Conservation (phyloP, 64 coral and sea anemone genomes). For the Dendronephthya gigantea region DNA sequence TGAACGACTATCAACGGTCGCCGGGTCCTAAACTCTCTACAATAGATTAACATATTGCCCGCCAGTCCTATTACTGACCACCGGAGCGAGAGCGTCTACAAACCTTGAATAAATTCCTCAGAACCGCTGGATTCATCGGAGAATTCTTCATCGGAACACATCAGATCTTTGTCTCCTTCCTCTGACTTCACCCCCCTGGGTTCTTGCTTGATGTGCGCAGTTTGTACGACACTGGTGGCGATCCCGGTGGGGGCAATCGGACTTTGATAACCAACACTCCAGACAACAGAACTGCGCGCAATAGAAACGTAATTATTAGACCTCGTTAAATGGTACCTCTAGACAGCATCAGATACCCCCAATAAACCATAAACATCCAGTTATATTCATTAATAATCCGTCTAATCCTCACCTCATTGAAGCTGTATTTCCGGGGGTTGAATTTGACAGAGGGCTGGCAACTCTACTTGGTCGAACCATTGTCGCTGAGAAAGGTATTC, state of each 20-base stretch:
- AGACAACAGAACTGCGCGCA: background rate
- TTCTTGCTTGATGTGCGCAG: background rate
- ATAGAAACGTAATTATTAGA: background rate
- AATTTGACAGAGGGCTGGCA: no score
- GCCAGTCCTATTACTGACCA: background rate
- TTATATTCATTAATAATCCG: no score
- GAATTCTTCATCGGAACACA: conserved; percentile 17
- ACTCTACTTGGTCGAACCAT: background rate
- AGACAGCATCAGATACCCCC: no score
- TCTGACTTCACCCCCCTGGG: background rate
- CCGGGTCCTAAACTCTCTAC: no score
- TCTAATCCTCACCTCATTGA: no score
- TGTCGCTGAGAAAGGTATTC: background rate
- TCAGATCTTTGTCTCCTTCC: background rate
- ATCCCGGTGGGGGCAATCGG: background rate
- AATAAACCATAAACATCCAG: no score
- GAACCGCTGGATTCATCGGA: background rate
- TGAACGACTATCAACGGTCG: no score
- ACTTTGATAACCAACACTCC: background rate
- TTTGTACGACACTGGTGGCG: background rate
- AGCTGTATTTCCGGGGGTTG: no score
- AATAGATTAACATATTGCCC: no score
- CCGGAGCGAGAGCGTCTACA: background rate
- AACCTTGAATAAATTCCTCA: background rate
- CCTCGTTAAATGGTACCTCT: no score